Evolutionary conservation across 2,888 invertebrate genomes (phyloP).

Genomic region (Chymomyza caudatula): DNA sequence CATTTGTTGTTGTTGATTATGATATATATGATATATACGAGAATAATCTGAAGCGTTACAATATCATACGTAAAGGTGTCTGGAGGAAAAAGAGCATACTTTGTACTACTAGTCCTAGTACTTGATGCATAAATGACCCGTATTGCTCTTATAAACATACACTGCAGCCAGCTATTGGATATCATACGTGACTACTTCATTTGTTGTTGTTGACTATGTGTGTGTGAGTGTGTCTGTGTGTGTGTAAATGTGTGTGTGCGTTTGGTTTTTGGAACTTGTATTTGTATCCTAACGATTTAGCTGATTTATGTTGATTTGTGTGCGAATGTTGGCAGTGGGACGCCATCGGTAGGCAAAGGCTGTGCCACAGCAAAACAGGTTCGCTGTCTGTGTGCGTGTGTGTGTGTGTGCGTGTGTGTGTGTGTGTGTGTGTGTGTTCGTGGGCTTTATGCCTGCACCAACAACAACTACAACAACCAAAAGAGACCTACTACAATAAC

Average conservation of each 20-base stretch:
- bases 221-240: neutral
- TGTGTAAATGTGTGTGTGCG: slow-evolving; percentile 4
- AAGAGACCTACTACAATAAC: slow-evolving; percentile 39
- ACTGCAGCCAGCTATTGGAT: neutral
- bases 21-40: too few species aligned
- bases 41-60: too few species aligned
- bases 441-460: slow-evolving; percentile 55
- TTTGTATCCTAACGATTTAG: slow-evolving; percentile 63
- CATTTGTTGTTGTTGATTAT: neutral
- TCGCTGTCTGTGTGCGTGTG: slow-evolving; percentile 30
- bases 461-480: slow-evolving; percentile 52
- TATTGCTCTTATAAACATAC: too few species aligned
- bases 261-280: slow-evolving; percentile 19
- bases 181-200: neutral
- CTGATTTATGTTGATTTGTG: slow-evolving; percentile 71
- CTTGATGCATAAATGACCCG: neutral
- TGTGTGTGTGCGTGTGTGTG: slow-evolving; percentile 37
- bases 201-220: neutral
- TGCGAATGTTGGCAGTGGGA: slow-evolving; percentile 42
- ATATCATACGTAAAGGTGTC: too few species aligned
- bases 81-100: neutral
- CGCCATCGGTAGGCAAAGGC: slow-evolving; percentile 35
- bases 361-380: slow-evolving; percentile 45
- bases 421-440: slow-evolving; percentile 26
- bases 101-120: neutral